These are phyloP conservation scores for Carassius gibelio DNA, from an alignment of 2,113 vertebrate species.

Conservation along the genomic window DNA sequence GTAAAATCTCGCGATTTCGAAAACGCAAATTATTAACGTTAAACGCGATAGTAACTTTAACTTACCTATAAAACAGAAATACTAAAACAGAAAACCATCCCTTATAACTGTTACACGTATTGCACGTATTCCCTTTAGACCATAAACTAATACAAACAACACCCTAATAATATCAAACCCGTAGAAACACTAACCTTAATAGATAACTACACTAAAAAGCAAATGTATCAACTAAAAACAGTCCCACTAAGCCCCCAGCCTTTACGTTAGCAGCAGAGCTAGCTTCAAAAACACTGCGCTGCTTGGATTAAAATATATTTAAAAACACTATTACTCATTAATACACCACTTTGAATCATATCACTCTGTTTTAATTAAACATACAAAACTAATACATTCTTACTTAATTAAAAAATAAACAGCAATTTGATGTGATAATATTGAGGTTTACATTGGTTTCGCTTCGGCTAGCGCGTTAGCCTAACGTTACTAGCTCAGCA, in stretches of 20 bases:
- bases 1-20: not conserved
- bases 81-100: not conserved
- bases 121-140: too few species aligned
- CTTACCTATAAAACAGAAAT: not conserved
- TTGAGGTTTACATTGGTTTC: constrained; percentile 3
- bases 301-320: not conserved
- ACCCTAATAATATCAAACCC: not conserved
- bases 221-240: not conserved
- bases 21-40: not conserved
- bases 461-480: constrained; percentile 28
- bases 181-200: not conserved
- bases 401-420: not conserved
- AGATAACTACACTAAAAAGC: not conserved
- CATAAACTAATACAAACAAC: not conserved
- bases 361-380: not conserved
- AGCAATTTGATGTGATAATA: not conserved
- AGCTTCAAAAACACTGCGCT: constrained; percentile 30
- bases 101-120: too few species aligned
- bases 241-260: not conserved
- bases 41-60: not conserved
- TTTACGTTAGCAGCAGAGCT: constrained; percentile 11
- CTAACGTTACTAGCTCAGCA: constrained; percentile 4
- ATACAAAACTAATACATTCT: not conserved
- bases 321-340: not conserved
- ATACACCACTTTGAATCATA: not conserved